Evolutionary conservation across 1,140 invertebrate genomes (phyloP), one percentile per base, ranked within the genome.

Genomic region (Sitobion miscanthi): DNA sequence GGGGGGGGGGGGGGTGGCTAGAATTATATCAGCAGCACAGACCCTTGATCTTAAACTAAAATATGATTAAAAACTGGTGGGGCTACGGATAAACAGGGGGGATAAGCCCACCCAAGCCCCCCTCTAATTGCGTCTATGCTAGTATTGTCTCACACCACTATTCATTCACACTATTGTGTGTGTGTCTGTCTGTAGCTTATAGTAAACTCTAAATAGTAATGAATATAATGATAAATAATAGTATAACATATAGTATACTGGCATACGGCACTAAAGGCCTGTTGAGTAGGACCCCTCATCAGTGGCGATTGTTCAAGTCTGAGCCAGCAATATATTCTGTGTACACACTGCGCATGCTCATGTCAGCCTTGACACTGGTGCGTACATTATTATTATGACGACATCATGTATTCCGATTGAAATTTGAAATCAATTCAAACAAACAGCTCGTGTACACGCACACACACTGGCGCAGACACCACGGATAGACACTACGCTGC

Each of bases 151-250:
- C 62, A 69, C 62, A n/a, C 30, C 30, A 77, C 62, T 17, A 17
- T 77, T 30, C 30, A 14, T 21, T 11, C n/a, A 17, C 21, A 14
- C 6, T 7, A 2, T 7, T 82, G 77, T 8, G 17, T 82, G 35
- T 82, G 17, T 38, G 82, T 83, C 20, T 83, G 82, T 42, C 21
- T 83, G 82, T 42, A 42, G 7, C 38, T 35, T 25, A n/a, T 77
- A 35, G 62, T 77, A 77, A 77, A 77, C n/a, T 77, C 62, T 77
- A 77, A 77, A 69, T n/a, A n/a, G n/a, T 77, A 77, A 77, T n/a
- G 62, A 77, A 77, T n/a, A 69, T 69, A 30, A 14, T n/a, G 25
- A 7, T 69, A 69, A 17, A 69, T 8, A 23, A 30, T n/a, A 83
- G 35, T 38, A 3, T 35, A 35, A 35, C 35, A 35, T 42, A 42